Evolutionary conservation across 2,113 vertebrate genomes (phyloP).

Genomic region (Corapipo altera): DNA sequence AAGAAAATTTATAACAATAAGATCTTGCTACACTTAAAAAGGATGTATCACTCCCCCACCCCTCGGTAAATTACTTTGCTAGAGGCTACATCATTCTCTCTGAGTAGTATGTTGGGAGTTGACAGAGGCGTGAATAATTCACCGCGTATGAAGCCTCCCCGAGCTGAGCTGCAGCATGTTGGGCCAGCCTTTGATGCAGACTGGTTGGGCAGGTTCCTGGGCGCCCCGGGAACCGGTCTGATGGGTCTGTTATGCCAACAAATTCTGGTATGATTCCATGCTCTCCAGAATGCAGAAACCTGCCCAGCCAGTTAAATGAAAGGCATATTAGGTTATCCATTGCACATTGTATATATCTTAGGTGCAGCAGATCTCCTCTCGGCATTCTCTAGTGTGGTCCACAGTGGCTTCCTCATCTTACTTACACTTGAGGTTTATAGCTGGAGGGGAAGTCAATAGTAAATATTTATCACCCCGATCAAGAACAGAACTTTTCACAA

Average conservation of each 20-base stretch:
- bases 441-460: constrained; percentile 65
- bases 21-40: constrained; percentile 64
- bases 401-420: constrained; percentile 70
- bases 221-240: constrained; percentile 80
- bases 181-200: constrained; percentile 79
- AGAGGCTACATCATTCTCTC: constrained; percentile 83
- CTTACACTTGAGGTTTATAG: constrained; percentile 60
- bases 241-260: constrained; percentile 85
- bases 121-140: constrained; percentile 79
- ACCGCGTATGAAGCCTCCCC: constrained; percentile 57
- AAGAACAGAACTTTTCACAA: constrained; percentile 68
- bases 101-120: constrained; percentile 67
- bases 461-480: constrained; percentile 69
- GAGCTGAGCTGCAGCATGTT: constrained; percentile 80
- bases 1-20: constrained; percentile 62
- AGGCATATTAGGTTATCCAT: constrained; percentile 88
- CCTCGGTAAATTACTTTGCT: constrained; percentile 79
- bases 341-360: constrained; percentile 81
- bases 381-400: constrained; percentile 76
- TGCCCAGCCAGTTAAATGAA: constrained; percentile 89
- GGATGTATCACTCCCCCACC: constrained; percentile 67
- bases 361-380: constrained; percentile 76
- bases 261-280: constrained; percentile 88
- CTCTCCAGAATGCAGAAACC: constrained; percentile 85
- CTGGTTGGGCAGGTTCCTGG: constrained; percentile 81